phyloP scores from a whole-genome alignment of 2,113 vertebrate genomes.

The Phalacrocorax brasilianus region DNA sequence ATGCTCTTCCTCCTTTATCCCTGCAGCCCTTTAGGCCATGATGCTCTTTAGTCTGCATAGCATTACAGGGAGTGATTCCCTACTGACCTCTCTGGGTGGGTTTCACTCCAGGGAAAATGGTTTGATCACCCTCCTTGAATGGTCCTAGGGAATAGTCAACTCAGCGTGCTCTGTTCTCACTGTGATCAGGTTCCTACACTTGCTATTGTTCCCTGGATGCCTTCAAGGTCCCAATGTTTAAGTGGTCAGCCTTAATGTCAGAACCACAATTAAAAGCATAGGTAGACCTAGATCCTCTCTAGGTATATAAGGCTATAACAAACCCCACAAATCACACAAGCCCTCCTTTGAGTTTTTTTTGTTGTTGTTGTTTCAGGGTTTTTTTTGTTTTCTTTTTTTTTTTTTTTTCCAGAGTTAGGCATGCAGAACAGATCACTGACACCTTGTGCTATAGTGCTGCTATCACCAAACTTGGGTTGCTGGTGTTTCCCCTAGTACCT shows the following conservation, averaged over 20 bases:
- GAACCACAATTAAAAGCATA: background rate
- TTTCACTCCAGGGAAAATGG: background rate
- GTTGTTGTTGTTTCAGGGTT: no score
- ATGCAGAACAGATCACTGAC: background rate
- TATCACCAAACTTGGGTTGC: background rate
- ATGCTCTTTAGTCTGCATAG: background rate
- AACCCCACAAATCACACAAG: background rate
- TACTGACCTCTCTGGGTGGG: background rate
- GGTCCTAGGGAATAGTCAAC: background rate
- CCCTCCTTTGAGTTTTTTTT: no score
- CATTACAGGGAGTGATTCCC: background rate
- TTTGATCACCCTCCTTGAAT: background rate
- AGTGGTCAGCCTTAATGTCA: background rate
- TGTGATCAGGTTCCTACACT: background rate
- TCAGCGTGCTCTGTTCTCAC: background rate
- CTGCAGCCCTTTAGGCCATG: background rate
- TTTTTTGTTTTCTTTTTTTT: no score
- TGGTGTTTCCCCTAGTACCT: background rate
- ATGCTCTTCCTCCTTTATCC: background rate
- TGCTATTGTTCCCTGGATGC: background rate
- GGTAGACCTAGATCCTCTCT: background rate
- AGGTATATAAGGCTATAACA: background rate
- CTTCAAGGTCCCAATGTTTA: background rate
- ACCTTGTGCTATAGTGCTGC: background rate
- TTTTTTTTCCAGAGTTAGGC: background rate